Base-by-base conservation (phyloP, 2,888 invertebrate species). In the Dicyrtomina minuta region DNA sequence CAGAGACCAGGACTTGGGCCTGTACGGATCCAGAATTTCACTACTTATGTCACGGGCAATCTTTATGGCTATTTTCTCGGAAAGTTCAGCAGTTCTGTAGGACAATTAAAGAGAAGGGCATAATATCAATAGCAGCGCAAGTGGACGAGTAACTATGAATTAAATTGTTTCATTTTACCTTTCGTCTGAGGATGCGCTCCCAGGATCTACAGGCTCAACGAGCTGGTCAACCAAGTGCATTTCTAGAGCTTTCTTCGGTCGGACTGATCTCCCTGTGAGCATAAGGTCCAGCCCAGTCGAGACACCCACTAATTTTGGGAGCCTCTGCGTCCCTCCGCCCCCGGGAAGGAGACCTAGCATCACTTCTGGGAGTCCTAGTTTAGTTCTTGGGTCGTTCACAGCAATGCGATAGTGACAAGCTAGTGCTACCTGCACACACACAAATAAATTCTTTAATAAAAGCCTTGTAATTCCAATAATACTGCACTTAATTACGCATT, bases 351-450 rank as follows among this genome's bases (percentile, higher is more conserved):
- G 85, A 15, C 99, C 99, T 58, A 99, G 84, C 94, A 96, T 93
- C 1, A 99, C 98, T 86, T 99, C 76, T 0, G 98, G 99, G 70
- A 94, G 82, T 24, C 91, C 96, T 72, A 99, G 84, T 55, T 88
- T 88, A 62, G 99, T 98, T 83, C 94, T 95, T 76, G 86, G 87
- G 81, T 93, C 92, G 81, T 96, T 94, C 0, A 96, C 93, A 61
- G 98, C 99, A 79, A 99, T 90, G 74, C 99, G 88, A 82, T 98
- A 99, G 79, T 95, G 94, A 80, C 96, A 96, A 0, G 97, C 95
- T 58, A 99, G 83, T 0, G 96, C 96, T 46, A 87, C 83, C 86
- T 88, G 75, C 5, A 78, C 15, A 70, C 24, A 59, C 27, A 6
- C 12, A 2, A 56, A 43, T 43, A 43, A 15, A 17, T 22, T 53